phyloP scores from a whole-genome alignment of 2,113 vertebrate genomes.

The Cinclus cinclus region DNA sequence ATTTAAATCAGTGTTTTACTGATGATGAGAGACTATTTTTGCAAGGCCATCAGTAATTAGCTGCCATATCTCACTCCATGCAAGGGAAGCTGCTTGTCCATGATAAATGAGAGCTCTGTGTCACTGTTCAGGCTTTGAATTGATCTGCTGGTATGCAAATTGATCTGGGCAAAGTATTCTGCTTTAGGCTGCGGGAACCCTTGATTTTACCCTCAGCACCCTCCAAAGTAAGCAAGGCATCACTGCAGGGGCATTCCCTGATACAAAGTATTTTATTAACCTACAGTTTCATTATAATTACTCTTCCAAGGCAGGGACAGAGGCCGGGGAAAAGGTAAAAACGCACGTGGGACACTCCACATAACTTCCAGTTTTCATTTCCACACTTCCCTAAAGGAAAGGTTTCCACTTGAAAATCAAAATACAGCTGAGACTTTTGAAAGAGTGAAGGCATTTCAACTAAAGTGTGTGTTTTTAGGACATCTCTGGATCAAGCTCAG shows the following conservation, averaged over 20 bases:
- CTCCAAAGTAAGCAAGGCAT: neutral
- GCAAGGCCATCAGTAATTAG: neutral
- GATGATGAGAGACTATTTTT: neutral
- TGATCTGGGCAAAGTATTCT: neutral
- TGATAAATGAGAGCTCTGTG: neutral
- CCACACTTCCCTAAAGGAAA: neutral
- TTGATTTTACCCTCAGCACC: neutral
- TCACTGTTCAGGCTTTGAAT: neutral
- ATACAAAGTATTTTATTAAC: neutral
- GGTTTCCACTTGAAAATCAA: neutral
- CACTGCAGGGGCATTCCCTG: neutral
- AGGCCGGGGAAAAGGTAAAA: neutral
- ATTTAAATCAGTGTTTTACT: constrained; percentile 37
- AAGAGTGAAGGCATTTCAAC: neutral
- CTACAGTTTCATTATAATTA: neutral
- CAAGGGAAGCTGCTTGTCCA: neutral
- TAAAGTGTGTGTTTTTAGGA: neutral
- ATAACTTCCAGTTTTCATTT: neutral
- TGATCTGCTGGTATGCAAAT: neutral
- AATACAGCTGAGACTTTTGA: neutral
- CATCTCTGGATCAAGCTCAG: neutral
- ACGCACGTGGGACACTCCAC: neutral
- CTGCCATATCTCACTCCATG: neutral
- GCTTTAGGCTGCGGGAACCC: neutral
- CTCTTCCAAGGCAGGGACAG: neutral